Base-by-base conservation (phyloP, 2,797 vertebrate species). In the Cossypha heuglini region DNA sequence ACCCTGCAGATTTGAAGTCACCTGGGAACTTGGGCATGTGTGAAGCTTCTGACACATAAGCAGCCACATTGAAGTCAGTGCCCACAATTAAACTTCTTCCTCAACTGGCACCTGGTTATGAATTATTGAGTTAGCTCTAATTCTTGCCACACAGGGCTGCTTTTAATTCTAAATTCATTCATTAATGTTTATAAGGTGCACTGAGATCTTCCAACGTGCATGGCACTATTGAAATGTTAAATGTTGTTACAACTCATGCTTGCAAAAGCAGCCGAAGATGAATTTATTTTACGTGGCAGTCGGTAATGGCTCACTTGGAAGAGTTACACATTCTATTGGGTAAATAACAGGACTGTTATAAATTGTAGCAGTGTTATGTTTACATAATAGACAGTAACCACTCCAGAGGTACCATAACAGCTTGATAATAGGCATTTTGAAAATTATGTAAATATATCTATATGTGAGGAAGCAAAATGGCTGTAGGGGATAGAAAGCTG, bases 261-360 rank as follows among this genome's bases (percentile, higher is more conserved):
- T 95, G 95, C 90, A 93, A 87, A 97, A 97, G 91, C 86, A 90
- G 92, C 88, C 81, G 77, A 97, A 96, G 97, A 97, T 77, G 63
- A 91, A 97, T 97, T 97, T 93, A 89, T 28, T 51, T 94, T 92
- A 86, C 2, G 5, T 75, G 93, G 86, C 86, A 94, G 93, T 73
- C 25, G 1, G 67, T 92, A 96, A 97, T 93, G 94, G 96, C 88
- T 95, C 83, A 73, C 94, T 97, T 96, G 96, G 90, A 97, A 79
- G 61, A 77, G 91, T 92, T 96, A 80, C 92, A 95, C 55, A 55
- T 94, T 94, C 97, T 96, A 22, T 88, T 95, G 95, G 75, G 88
- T 97, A 97, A 97, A 97, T 97, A 97, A 95, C 68, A 88, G 67
- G 93, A 95, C 74, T 92, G 91, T 77, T 96, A 96, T 95, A 97